These are phyloP conservation scores for Pogonophryne albipinna DNA, from an alignment of 2,797 vertebrate genomes.

Conservation along the genomic window DNA sequence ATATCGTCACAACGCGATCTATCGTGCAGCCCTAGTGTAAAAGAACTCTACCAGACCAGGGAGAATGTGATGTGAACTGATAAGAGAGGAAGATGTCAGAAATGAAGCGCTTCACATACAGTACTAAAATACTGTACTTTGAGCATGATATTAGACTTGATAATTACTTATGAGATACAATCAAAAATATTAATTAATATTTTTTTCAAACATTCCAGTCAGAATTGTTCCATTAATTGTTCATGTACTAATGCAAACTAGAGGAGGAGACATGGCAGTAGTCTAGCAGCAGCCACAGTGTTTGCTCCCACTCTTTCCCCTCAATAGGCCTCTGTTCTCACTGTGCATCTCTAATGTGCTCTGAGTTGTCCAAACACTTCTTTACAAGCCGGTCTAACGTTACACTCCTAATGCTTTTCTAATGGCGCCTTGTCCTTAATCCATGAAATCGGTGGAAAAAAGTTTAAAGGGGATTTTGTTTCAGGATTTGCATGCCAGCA, in stretches of 20 bases:
- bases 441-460: conserved; percentile 71
- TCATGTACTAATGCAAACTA: too few relatives aligned
- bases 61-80: too few relatives aligned
- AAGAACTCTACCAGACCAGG: too few relatives aligned
- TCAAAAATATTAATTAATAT: too few relatives aligned
- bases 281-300: conserved; percentile 37
- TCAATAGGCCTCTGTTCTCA: conserved; percentile 61
- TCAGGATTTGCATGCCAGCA: conserved; percentile 66
- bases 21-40: too few relatives aligned
- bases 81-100: too few relatives aligned
- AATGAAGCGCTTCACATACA: too few relatives aligned
- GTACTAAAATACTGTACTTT: too few relatives aligned
- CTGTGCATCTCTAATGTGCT: conserved; percentile 64
- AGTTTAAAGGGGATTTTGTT: conserved; percentile 60
- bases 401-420: conserved; percentile 75
- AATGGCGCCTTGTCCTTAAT: conserved; percentile 70
- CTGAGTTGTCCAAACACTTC: conserved; percentile 74
- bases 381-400: conserved; percentile 72
- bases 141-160: not conserved
- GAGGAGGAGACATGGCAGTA: not conserved
- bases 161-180: too few relatives aligned
- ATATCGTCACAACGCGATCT: too few relatives aligned
- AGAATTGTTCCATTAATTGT: not conserved
- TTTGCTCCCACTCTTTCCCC: conserved; percentile 26
- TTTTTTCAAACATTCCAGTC: not conserved